These are phyloP conservation scores for Leptinotarsa juncta DNA, from an alignment of 2,888 invertebrate species.

Conservation along the genomic window DNA sequence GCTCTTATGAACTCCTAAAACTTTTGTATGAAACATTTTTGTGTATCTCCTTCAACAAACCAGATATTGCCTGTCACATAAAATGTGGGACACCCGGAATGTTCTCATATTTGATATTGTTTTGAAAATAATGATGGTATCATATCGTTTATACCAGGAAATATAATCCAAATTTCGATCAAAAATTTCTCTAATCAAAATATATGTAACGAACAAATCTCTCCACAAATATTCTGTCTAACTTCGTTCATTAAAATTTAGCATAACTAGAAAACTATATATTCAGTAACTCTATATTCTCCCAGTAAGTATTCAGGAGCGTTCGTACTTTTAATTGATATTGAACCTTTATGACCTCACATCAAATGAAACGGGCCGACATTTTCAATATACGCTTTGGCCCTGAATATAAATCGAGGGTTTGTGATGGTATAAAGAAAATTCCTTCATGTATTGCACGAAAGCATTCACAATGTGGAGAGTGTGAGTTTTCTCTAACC, in stretches of 20 bases:
- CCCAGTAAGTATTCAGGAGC: not conserved
- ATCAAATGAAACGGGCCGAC: not conserved
- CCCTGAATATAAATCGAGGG: constrained; percentile 8
- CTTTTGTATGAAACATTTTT: no score
- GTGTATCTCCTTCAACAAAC: no score
- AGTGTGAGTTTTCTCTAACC: not conserved
- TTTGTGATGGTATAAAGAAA: not conserved
- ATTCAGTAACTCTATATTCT: constrained; percentile 14
- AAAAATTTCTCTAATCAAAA: no score
- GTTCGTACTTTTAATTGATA: constrained; percentile 15
- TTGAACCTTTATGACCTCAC: not conserved
- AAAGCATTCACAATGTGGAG: not conserved
- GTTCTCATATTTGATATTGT: no score
- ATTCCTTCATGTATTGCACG: not conserved
- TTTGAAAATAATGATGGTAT: no score
- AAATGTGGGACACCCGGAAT: no score
- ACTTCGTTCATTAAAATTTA: not conserved
- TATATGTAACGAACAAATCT: no score
- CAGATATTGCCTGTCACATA: no score
- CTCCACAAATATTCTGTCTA: not conserved
- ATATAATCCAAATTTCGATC: no score
- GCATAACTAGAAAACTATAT: not conserved
- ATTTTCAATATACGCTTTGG: constrained; percentile 7
- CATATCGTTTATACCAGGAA: no score
- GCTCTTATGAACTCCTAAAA: no score